These are phyloP conservation scores for Lucilia cuprina DNA, from an alignment of 1,140 invertebrate genomes.

Conservation along the genomic window DNA sequence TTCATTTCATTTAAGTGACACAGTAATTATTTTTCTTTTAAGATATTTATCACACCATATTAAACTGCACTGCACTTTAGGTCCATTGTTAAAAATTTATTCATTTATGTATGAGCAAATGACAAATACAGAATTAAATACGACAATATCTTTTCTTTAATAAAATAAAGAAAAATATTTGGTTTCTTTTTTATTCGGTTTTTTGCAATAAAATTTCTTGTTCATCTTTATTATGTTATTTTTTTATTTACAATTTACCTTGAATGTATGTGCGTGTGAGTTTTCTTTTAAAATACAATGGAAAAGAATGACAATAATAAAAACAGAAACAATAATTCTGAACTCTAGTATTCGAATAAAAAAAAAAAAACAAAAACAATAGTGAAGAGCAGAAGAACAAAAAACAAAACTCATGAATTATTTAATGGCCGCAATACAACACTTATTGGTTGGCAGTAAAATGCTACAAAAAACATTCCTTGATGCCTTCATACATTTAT, in stretches of 20 bases:
- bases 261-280: not conserved
- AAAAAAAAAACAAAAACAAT: too few relatives aligned
- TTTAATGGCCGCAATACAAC: constrained; percentile 10
- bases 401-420: not conserved
- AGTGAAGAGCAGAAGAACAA: not conserved
- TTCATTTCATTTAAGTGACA: too few relatives aligned
- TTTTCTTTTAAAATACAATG: not conserved
- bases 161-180: not conserved
- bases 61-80: too few relatives aligned
- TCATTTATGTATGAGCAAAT: not conserved
- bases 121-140: not conserved
- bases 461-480: not conserved
- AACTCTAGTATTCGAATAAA: not conserved
- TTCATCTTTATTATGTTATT: not conserved
- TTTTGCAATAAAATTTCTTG: not conserved
- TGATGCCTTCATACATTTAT: not conserved
- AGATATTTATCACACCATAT: too few relatives aligned
- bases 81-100: too few relatives aligned
- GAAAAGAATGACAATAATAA: not conserved
- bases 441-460: constrained; percentile 1
- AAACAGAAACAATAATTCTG: not conserved
- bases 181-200: not conserved
- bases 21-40: too few relatives aligned
- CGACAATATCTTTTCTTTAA: not conserved
- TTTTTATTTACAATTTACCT: not conserved